phyloP scores from a whole-genome alignment of 2,888 invertebrate species.

The Acrobasis repandana region DNA sequence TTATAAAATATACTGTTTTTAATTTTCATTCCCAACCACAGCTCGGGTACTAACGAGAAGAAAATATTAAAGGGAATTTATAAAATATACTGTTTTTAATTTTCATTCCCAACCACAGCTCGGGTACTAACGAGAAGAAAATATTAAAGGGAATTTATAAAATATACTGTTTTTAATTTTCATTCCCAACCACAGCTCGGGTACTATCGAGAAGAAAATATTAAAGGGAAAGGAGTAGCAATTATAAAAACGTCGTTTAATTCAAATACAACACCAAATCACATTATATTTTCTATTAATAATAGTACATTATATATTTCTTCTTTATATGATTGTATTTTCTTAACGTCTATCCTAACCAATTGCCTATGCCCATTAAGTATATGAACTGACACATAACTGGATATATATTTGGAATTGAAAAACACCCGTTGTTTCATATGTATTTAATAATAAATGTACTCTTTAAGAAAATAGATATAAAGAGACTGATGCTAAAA shows the following conservation, averaged over 20 bases:
- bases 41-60: slow-evolving; percentile 32
- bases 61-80: slow-evolving; percentile 60
- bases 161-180: slow-evolving; percentile 24
- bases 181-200: slow-evolving; percentile 24
- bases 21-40: slow-evolving; percentile 24
- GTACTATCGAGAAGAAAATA: slow-evolving; percentile 33
- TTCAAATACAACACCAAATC: slow-evolving; percentile 83
- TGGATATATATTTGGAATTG: slow-evolving; percentile 51
- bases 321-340: slow-evolving; percentile 66
- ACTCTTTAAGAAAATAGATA: slow-evolving; percentile 67
- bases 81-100: slow-evolving; percentile 22
- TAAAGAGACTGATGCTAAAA: slow-evolving; percentile 50
- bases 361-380: slow-evolving; percentile 44
- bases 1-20: too few species aligned
- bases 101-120: slow-evolving; percentile 22
- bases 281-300: slow-evolving; percentile 82
- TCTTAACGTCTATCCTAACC: slow-evolving; percentile 59
- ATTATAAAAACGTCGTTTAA: slow-evolving; percentile 80
- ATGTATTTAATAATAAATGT: slow-evolving; percentile 56
- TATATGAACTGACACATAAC: slow-evolving; percentile 37
- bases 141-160: slow-evolving; percentile 55
- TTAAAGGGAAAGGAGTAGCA: slow-evolving; percentile 70
- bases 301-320: slow-evolving; percentile 72
- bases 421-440: slow-evolving; percentile 52
- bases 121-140: slow-evolving; percentile 33